Base-by-base conservation (phyloP, 53 echinoderm and acorn worm genomes). In the Arbacia lixula region DNA sequence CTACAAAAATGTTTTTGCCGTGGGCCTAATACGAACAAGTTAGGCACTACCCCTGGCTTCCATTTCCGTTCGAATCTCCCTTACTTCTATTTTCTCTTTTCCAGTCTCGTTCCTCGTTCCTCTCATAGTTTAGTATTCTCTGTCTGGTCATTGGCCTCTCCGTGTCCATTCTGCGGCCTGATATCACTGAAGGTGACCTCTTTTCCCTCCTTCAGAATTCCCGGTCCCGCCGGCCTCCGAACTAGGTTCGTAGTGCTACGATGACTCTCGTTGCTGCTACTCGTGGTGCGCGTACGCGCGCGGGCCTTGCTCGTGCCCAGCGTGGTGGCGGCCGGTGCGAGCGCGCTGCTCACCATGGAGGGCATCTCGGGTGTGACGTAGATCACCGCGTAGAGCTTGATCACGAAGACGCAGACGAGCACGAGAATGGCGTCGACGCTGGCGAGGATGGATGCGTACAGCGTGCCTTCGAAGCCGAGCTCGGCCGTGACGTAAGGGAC, bases 341-440 rank as follows among this genome's bases (percentile, higher is more conserved):
- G 82, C 2, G 82, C 82, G 61, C 82, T 81, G 17, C 16, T 62
- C 27, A 30, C 32, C 71, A 68, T 68, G 17, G 16, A 26, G 5
- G 84, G 53, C 6, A 40, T 29, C 21, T 54, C 68, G 14, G 84
- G 84, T 8, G 83, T 63, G 17, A 88, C 78, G 85, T 51, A 58
- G 68, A 72, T 78, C n/a, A 88, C 84, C 11, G 88, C 86, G 83
- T 90, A 90, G 36, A 91, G 43, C 76, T 88, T 93, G 60, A 91
- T 88, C 16, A 60, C 66, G 57, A 93, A 90, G 63, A 93, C 54
- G 33, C 90, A 90, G 3, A 83, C 83, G 30, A 93, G 54, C 12
- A 93, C 79, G 49, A 91, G 42, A 27, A 91, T 76, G 55, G 86
- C 72, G 46, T 65, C 86, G 17, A 86, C 34, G 72, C 85, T 75